Conservation (phyloP, 2,113 vertebrate genomes). For the Excalfactoria chinensis region DNA sequence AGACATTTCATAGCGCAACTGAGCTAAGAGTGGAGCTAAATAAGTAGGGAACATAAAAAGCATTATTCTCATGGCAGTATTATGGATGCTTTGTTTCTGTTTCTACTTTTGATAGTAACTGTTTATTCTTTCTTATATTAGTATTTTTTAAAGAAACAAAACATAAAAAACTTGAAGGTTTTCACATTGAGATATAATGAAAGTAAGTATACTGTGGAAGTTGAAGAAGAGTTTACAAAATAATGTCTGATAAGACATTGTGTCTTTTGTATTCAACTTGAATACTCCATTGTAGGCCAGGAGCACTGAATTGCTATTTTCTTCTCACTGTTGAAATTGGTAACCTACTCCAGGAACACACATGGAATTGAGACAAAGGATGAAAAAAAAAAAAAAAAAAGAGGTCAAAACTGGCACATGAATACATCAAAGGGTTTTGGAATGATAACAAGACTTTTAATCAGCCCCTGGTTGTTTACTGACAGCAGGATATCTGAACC, state of each 20-base stretch:
- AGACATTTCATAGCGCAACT: not conserved
- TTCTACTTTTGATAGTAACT: not conserved
- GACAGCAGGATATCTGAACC: slow-evolving; percentile 54
- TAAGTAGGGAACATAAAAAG: not conserved
- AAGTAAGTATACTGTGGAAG: not conserved
- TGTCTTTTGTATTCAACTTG: not conserved
- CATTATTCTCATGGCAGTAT: not conserved
- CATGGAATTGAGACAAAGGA: not conserved
- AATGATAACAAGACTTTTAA: slow-evolving; percentile 58
- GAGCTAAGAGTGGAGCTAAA: not conserved
- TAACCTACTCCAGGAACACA: slow-evolving; percentile 25
- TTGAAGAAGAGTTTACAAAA: not conserved
- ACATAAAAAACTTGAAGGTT: not conserved
- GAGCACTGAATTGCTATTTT: not conserved
- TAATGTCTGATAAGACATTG: not conserved
- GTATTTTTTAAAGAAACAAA: not conserved
- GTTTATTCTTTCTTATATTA: not conserved
- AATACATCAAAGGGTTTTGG: slow-evolving; percentile 34
- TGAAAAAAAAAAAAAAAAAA: slow-evolving; percentile 14
- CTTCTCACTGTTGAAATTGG: not conserved
- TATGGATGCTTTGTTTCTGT: not conserved
- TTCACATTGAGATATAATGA: not conserved
- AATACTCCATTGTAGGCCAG: slow-evolving; percentile 2
- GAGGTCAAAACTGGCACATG: not conserved
- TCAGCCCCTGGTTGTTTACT: slow-evolving; percentile 58